A percentile compares a stretch with the other conserved stretches of the same genome.
phyloP scores from a whole-genome alignment of 2,797 vertebrate genomes.

The Astyanax mexicanus region DNA sequence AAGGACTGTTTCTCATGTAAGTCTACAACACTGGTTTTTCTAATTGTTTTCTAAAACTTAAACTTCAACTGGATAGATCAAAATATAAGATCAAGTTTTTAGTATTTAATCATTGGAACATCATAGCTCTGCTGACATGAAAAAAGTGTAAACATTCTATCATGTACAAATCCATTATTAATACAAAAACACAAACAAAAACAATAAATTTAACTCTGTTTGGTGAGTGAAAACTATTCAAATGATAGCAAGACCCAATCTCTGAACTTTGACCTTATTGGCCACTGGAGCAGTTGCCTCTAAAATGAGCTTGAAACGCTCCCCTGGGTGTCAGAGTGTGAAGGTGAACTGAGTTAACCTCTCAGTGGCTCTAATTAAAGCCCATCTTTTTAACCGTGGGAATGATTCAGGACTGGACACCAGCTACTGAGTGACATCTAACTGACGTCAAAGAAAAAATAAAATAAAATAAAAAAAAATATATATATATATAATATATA shows the following conservation, averaged over 20 bases:
- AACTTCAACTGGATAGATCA: not conserved
- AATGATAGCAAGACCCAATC: constrained; percentile 51
- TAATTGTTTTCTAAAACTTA: too few relatives aligned
- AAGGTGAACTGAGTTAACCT: constrained; percentile 80
- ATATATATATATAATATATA: not conserved
- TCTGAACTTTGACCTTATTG: constrained; percentile 71
- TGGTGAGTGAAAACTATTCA: constrained; percentile 30
- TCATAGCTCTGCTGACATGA: not conserved
- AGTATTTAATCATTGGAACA: not conserved
- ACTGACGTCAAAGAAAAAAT: constrained; percentile 28
- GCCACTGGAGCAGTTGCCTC: constrained; percentile 43
- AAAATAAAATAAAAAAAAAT: too few relatives aligned
- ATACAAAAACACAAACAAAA: not conserved
- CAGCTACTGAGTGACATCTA: constrained; percentile 55
- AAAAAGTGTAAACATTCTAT: not conserved
- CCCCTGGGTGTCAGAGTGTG: constrained; percentile 65
- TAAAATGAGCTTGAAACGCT: constrained; percentile 70
- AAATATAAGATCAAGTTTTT: not conserved
- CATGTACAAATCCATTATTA: not conserved
- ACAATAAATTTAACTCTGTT: constrained; percentile 9
- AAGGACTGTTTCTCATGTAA: too few relatives aligned
- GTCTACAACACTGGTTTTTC: too few relatives aligned
- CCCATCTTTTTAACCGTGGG: constrained; percentile 76
- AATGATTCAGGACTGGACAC: constrained; percentile 65
- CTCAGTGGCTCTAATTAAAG: constrained; percentile 72